Evolutionary conservation across 2,113 vertebrate species (phyloP), one percentile per base, ranked within the genome.

Genomic region (Thalassarche chlororhynchos): DNA sequence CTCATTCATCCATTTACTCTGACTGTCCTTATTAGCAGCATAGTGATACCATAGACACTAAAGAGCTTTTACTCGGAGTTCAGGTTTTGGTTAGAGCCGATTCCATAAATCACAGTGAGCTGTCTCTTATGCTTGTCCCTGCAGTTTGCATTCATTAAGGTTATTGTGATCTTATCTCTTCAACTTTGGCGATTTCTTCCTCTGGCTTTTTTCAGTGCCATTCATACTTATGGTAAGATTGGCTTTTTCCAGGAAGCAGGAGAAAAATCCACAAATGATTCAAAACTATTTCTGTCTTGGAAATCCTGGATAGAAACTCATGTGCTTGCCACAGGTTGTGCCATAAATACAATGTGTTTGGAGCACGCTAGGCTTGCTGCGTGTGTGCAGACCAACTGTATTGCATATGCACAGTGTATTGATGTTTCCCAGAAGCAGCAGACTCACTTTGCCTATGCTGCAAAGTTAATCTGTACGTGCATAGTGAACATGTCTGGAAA

Each of bases 351-450:
- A 51, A 18, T 11, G 32, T 66, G 13, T 79, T 47, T 91, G 52
- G 44, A 94, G 65, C 18, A 85, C 1, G 0, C 17, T 36, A 25
- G 18, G 5, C 19, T 85, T 79, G 28, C 28, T 80, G 2, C 0
- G 0, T 55, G 24, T 38, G 24, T 36, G 28, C 52, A 80, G 18
- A 69, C 21, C 34, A 61, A 49, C 14, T 44, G 4, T 57, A 71
- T 76, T 21, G 2, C 34, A 61, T 28, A 38, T 26, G 34, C 40
- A 52, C 14, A 9, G 8, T 3, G 12, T 10, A 34, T 40, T 90
- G 93, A 97, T 83, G 24, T 83, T 91, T 96, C 61, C 95, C 96
- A 97, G 96, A 76, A 87, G 17, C 31, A 71, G n/a, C 51, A 83
- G 69, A 36, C 17, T 91, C 20, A 5, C 46, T 58, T 2, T 40